Evolutionary conservation across 2,113 vertebrate genomes (phyloP).

Genomic region (Eidolon helvum): DNA sequence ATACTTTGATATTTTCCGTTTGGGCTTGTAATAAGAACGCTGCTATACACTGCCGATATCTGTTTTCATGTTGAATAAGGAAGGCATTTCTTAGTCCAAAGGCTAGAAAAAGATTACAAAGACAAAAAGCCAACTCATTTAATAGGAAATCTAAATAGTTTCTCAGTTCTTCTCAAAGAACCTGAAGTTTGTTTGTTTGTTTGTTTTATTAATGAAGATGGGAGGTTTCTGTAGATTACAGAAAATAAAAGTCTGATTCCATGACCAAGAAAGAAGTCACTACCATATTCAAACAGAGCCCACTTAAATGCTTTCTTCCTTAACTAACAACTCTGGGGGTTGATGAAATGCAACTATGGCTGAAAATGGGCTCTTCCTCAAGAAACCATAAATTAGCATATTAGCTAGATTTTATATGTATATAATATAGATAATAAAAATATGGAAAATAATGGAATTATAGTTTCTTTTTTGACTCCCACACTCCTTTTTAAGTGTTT

Average conservation of each 20-base stretch:
- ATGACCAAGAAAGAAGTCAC: background rate
- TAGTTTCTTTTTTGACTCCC: background rate
- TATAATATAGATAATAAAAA: background rate
- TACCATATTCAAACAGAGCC: background rate
- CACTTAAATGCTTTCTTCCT: background rate
- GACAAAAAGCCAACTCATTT: constrained; percentile 40
- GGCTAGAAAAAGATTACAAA: constrained; percentile 78
- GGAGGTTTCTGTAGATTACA: background rate
- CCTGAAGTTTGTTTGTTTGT: background rate
- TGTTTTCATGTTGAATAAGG: constrained; percentile 93
- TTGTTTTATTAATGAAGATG: background rate
- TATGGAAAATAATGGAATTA: background rate
- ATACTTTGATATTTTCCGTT: constrained; percentile 89
- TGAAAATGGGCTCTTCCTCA: background rate
- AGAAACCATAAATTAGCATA: background rate
- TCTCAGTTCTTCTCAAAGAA: background rate
- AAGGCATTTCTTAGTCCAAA: constrained; percentile 90
- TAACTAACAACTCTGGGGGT: background rate
- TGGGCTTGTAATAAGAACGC: constrained; percentile 91
- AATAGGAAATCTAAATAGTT: background rate
- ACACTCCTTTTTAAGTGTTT: background rate
- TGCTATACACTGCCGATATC: constrained; percentile 90
- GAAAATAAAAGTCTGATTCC: background rate
- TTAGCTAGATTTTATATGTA: background rate
- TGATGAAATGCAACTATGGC: background rate